phyloP scores from a whole-genome alignment of 2,113 vertebrate genomes.

The Bubo blakistoni region DNA sequence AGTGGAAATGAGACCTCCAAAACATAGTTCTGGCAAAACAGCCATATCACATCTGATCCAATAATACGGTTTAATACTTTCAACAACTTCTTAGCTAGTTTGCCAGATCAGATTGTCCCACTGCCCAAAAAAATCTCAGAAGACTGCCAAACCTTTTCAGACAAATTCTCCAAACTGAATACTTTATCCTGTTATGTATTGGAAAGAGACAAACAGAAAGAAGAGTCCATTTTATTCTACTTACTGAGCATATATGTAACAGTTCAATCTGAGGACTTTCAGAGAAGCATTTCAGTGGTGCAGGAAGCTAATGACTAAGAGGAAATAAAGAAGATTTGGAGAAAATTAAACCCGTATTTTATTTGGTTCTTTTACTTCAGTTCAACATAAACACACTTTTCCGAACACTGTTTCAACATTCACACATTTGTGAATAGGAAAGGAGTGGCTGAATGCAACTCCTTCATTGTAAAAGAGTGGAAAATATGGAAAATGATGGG shows the following conservation, averaged over 20 bases:
- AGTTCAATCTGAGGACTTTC: background rate
- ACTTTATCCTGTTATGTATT: background rate
- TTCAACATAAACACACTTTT: background rate
- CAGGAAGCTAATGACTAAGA: background rate
- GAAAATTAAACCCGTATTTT: background rate
- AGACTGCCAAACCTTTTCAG: background rate
- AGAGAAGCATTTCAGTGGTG: background rate
- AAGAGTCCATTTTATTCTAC: background rate
- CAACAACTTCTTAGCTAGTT: background rate
- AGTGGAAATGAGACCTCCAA: background rate
- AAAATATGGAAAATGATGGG: background rate
- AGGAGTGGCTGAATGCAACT: background rate
- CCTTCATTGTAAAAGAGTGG: background rate
- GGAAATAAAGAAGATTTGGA: background rate
- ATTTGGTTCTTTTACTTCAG: background rate
- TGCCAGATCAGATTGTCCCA: constrained; percentile 9
- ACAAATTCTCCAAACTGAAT: background rate
- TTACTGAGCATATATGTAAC: background rate
- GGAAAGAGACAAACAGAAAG: background rate
- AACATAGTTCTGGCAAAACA: background rate
- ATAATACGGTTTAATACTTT: background rate
- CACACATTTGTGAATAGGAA: background rate
- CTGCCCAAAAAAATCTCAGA: background rate
- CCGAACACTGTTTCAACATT: background rate
- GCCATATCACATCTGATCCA: background rate